Base-by-base conservation (phyloP, 2,113 vertebrate genomes). In the Blennius ocellaris region DNA sequence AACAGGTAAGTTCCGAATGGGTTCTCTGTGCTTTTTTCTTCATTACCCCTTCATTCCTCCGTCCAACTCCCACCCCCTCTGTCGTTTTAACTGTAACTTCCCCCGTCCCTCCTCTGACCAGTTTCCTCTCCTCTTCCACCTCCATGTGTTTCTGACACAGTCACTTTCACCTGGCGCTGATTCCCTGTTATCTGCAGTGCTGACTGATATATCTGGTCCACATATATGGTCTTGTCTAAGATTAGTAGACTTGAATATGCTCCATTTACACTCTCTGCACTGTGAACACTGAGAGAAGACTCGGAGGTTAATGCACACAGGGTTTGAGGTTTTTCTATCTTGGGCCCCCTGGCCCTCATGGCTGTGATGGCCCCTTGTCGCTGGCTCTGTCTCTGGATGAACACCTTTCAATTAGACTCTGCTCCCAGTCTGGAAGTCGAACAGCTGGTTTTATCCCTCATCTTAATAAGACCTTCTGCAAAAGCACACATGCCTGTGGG, bases 381-480 rank as follows among this genome's bases (percentile, higher is more conserved):
- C 16, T 65, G 37, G 11, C 53, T 78, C 44, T 73, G 71, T 76
- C 55, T 76, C 51, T 73, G 57, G 65, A 64, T 64, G 68, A 74
- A 89, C 83, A 88, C 92, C 92, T 92, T 92, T 92, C 90, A 94
- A 92, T 94, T 92, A 93, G 80, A 62, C 73, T 41, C 50, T 51
- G 69, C 77, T 86, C 70, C 51, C 73, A 67, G 88, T 84, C 80
- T 91, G 78, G 73, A 80, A 84, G 76, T 64, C 36, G 36, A 91
- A 92, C 91, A 93, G 90, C 91, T 92, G 93, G 83, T 89, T 86
- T 88, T 59, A 82, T 77, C 82, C 66, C 78, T 83, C 75, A 75
- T 78, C 81, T 87, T 90, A 83, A 88, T 85, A 86, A 89, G 77
- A 63, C 67, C 72, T 69, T 81, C 53, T 70, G 61, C 80, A 90